Percentiles rank a stretch among this genome's conserved stretches.
Evolutionary conservation across 2,888 invertebrate genomes (phyloP).

Genomic region (Platynereis dumerilii): DNA sequence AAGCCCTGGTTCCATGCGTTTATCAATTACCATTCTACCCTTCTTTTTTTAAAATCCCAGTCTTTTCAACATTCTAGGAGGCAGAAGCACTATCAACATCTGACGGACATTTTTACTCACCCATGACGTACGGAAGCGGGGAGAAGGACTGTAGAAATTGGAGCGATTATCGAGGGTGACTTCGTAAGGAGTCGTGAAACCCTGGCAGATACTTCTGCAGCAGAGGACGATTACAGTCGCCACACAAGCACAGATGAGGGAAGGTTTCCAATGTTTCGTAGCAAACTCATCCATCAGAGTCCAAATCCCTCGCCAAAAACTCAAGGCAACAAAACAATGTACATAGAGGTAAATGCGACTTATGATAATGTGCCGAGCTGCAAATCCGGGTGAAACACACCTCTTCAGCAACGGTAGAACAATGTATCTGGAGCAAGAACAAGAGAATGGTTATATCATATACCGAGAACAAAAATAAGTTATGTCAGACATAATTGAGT

Average conservation of each 20-base stretch:
- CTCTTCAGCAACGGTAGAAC: not conserved
- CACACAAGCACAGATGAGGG: not conserved
- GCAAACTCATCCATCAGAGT: conserved; percentile 10
- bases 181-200: not conserved
- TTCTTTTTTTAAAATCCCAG: no score
- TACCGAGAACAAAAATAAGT: not conserved
- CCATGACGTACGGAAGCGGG: not conserved
- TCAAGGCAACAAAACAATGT: not conserved
- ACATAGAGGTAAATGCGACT: conserved; percentile 8
- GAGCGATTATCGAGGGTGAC: not conserved
- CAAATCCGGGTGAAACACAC: not conserved
- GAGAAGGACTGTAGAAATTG: not conserved
- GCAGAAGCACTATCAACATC: no score
- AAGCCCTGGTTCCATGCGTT: no score
- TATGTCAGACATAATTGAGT: no score
- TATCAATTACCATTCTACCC: no score
- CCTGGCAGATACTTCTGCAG: not conserved
- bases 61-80: no score
- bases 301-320: conserved; percentile 22
- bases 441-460: no score
- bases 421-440: not conserved
- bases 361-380: conserved; percentile 1
- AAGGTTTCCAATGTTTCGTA: not conserved
- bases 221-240: not conserved
- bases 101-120: no score